Evolutionary conservation across 1,140 invertebrate species (phyloP).

Genomic region (Bombyx mori): ASM3026992v2 NC_085130.1:16617501-16618000

Average conservation of each 20-base stretch:
- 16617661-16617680: constrained; percentile 24
- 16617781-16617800: constrained; percentile 30
- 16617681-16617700: constrained; percentile 37
- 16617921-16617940: too few species aligned
- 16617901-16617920: too few species aligned
- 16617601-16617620: constrained; percentile 13
- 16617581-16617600: constrained; percentile 19
- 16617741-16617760: constrained; percentile 36
- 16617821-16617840: too few species aligned
- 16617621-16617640: constrained; percentile 27
- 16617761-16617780: constrained; percentile 28
- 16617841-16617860: too few species aligned
- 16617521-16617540: constrained; percentile 24
- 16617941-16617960: too few species aligned
- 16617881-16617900: too few species aligned
- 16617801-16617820: too few species aligned
- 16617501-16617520: constrained; percentile 18
- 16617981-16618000: too few species aligned
- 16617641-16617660: constrained; percentile 18
- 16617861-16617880: too few species aligned
- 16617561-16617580: constrained; percentile 21
- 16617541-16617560: constrained; percentile 19
- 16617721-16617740: constrained; percentile 20
- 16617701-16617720: constrained; percentile 31
- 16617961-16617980: too few species aligned